Percentiles rank a stretch among this genome's conserved stretches.
Conservation (phyloP, 2,797 vertebrate species). For the Squalus acanthias region DNA sequence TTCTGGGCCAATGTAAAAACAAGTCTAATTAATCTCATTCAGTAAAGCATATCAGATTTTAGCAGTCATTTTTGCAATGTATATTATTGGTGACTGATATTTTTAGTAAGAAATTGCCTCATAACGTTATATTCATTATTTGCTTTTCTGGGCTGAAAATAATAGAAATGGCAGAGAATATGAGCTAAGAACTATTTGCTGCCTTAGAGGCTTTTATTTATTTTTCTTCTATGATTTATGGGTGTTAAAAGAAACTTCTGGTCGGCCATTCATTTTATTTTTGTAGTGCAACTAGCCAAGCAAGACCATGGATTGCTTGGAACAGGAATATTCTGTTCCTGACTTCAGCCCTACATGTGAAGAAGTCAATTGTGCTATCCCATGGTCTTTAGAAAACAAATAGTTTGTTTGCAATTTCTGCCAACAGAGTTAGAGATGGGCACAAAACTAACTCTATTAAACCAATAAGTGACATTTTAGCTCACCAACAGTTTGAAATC, state of each 20-base stretch:
- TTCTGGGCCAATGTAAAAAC: no score
- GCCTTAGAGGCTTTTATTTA: neutral
- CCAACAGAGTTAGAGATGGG: neutral
- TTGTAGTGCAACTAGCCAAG: neutral
- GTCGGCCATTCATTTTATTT: neutral
- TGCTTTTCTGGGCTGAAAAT: neutral
- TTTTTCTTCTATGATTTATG: neutral
- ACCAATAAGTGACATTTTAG: neutral
- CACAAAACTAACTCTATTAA: neutral
- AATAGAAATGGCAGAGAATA: neutral
- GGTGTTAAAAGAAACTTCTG: neutral
- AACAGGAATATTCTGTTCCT: neutral
- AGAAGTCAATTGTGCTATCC: neutral
- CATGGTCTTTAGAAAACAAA: slow-evolving; percentile 18
- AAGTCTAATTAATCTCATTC: neutral
- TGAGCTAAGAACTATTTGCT: neutral
- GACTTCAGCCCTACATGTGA: neutral
- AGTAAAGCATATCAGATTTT: neutral
- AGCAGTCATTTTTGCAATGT: neutral
- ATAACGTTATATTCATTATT: neutral
- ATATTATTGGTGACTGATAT: neutral
- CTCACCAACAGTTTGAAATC: neutral
- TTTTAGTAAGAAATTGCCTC: neutral
- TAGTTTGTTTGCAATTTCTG: slow-evolving; percentile 4
- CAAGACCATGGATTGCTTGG: neutral